Base-by-base conservation (phyloP, 2,888 invertebrate genomes). In the Drosophila borborema region DNA sequence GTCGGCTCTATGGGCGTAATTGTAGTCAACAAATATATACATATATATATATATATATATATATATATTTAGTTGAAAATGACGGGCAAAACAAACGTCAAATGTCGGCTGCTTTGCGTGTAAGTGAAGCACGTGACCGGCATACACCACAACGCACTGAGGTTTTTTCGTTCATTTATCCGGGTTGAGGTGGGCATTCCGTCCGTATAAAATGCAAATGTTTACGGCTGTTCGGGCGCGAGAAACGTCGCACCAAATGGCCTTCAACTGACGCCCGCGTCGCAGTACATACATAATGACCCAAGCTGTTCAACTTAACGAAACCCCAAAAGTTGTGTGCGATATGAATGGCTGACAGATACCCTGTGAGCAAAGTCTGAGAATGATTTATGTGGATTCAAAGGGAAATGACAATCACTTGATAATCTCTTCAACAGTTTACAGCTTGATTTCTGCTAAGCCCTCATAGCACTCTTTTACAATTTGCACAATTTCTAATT, bases 191-290 rank as follows among this genome's bases (percentile, higher is more conserved):
- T 18, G 18, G 18, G 34, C 18, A 38, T 2, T 20, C 28, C 28
- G 41, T 36, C 60, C 54, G 62, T 63, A 67, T 77, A 72, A 74
- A 79, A 83, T 86, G 86, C 77, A 83, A 83, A 83, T 83, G 77
- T 83, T 83, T 83, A 81, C 81, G 71, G 67, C 82, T 68, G 48
- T 61, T 53, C 64, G 80, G 78, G 76, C 83, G 83, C 78, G 71
- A 64, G 59, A 75, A 79, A 46, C 73, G 71, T 76, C 65, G 54
- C 65, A 59, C 53, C 62, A 63, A 77, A 67, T 60, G 82, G 72
- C 80, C 77, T 84, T 80, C 77, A 74, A 64, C 74, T 65, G 64
- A 66, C 43, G 34, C 61, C 63, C 60, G 43, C 63, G 12, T 48
- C 48, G 54, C 53, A 38, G 20, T 60, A 60, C 64, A 68, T 69